Evolutionary conservation across 2,113 vertebrate genomes (phyloP).

Genomic region (Antennarius striatus): DNA sequence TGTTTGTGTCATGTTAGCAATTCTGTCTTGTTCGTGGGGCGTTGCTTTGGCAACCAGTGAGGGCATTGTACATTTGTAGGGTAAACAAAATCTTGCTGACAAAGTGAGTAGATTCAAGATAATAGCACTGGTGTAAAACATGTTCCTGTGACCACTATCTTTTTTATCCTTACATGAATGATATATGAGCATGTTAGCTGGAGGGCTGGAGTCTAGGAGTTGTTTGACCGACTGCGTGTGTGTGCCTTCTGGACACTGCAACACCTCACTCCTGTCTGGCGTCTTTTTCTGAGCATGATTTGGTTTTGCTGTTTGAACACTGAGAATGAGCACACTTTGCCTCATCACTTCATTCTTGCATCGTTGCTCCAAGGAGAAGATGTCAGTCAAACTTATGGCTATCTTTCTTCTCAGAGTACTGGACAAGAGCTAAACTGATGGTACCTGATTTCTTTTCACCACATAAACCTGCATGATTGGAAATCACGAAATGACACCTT

Average conservation of each 20-base stretch:
- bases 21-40: too few species aligned
- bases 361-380: constrained; percentile 39
- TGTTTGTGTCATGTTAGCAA: constrained; percentile 19
- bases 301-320: constrained; percentile 28
- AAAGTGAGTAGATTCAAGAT: too few species aligned
- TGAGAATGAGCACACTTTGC: constrained; percentile 55
- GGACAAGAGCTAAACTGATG: constrained; percentile 30
- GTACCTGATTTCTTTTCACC: constrained; percentile 38
- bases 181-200: constrained; percentile 43
- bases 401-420: constrained; percentile 26
- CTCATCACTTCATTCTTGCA: constrained; percentile 56
- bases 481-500: constrained; percentile 16
- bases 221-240: constrained; percentile 31
- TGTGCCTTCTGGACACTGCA: constrained; percentile 28
- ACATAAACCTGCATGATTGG: constrained; percentile 55
- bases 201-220: constrained; percentile 44
- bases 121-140: too few species aligned
- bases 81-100: too few species aligned
- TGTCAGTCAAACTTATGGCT: constrained; percentile 23
- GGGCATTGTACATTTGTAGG: too few species aligned
- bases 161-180: constrained; percentile 1
- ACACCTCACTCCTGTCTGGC: constrained; percentile 30
- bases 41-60: too few species aligned
- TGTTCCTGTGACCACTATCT: too few species aligned
- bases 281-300: constrained; percentile 21